Percentiles rank a stretch among this genome's conserved stretches.
phyloP scores from a whole-genome alignment of 1,140 invertebrate species.

The Hesperophylax magnus region DNA sequence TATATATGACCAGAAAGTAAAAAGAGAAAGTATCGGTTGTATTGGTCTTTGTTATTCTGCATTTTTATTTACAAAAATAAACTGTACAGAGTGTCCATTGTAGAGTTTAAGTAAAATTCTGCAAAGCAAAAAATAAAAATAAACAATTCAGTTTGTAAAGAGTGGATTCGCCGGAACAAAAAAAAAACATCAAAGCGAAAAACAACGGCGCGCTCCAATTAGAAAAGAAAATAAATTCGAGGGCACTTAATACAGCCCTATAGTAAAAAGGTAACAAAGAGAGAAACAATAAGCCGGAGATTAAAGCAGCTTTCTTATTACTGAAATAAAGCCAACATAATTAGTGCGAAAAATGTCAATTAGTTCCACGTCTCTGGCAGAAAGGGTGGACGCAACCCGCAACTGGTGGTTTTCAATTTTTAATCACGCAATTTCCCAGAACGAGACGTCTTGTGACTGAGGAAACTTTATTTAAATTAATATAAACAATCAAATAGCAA shows the following conservation, averaged over 20 bases:
- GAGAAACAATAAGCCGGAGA: conserved; percentile 39
- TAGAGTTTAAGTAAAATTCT: too few species aligned
- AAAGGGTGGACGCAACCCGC: background rate
- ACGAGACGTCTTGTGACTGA: background rate
- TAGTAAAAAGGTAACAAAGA: conserved; percentile 27
- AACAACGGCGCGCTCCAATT: background rate
- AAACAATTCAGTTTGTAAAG: too few species aligned
- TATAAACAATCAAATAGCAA: too few species aligned
- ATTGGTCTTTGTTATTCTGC: too few species aligned
- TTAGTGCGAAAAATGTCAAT: conserved; percentile 51
- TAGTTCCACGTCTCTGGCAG: conserved; percentile 28
- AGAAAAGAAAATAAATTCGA: conserved; percentile 30
- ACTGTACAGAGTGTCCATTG: too few species aligned
- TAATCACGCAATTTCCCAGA: background rate
- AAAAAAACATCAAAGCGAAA: conserved; percentile 19
- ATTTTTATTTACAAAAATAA: too few species aligned
- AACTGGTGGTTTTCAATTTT: conserved; percentile 31
- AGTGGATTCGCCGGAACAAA: too few species aligned
- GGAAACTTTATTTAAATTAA: background rate
- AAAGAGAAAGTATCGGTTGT: too few species aligned
- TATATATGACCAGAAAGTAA: too few species aligned
- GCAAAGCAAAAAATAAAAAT: too few species aligned
- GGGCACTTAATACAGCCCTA: conserved; percentile 22
- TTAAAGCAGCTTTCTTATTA: conserved; percentile 39
- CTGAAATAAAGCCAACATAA: conserved; percentile 41